phyloP scores from a whole-genome alignment of 2,113 vertebrate species.

The Hyla sarda region DNA sequence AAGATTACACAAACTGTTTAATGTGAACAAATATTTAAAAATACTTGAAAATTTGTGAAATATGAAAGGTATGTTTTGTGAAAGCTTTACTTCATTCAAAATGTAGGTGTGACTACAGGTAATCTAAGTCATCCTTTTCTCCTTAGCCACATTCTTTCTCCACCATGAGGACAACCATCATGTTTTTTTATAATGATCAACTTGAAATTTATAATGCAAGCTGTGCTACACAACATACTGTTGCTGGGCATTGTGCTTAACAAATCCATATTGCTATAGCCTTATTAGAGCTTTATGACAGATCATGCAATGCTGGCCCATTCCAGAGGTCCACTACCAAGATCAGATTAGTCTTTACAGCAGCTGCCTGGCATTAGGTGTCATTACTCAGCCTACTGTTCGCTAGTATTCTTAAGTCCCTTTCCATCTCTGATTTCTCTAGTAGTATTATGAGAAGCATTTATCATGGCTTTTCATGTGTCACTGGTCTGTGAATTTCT shows the following conservation, averaged over 20 bases:
- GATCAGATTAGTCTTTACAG: background rate
- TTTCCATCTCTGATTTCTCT: background rate
- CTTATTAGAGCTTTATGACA: background rate
- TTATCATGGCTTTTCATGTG: background rate
- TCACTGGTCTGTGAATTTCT: background rate
- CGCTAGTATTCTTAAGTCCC: background rate
- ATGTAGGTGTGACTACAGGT: no score
- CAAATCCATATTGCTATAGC: background rate
- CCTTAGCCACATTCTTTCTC: background rate
- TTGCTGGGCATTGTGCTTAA: background rate
- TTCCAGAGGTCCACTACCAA: background rate
- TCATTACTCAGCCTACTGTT: background rate
- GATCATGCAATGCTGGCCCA: background rate
- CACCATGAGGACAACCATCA: background rate
- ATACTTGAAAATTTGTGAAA: no score
- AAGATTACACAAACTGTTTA: background rate
- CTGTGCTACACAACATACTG: background rate
- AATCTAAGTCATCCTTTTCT: no score
- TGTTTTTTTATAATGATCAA: background rate
- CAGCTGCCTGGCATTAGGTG: constrained; percentile 21
- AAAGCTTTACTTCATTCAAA: no score
- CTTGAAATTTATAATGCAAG: background rate
- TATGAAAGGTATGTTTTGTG: no score
- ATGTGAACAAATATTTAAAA: no score
- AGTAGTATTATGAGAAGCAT: background rate